phyloP scores from a whole-genome alignment of 2,888 invertebrate genomes.

The Lobophora halterata region DNA sequence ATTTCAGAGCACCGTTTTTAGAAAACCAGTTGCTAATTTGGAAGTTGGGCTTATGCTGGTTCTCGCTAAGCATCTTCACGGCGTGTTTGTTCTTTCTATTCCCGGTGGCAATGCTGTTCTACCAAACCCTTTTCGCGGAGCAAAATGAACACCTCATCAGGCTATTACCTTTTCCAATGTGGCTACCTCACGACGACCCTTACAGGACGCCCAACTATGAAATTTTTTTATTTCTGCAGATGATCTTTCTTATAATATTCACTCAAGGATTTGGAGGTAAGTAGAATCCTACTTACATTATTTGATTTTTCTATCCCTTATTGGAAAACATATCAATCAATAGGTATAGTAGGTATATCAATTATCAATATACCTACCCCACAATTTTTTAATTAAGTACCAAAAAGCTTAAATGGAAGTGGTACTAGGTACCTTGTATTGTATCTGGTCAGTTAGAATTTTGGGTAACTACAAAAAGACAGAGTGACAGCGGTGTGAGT shows the following conservation, averaged over 20 bases:
- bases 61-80: slow-evolving; percentile 32
- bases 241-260: slow-evolving; percentile 33
- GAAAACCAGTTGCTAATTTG: slow-evolving; percentile 54
- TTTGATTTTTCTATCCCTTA: too few relatives aligned
- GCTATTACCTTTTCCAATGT: slow-evolving; percentile 56
- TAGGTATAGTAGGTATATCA: too few relatives aligned
- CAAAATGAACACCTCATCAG: slow-evolving; percentile 46
- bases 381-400: too few relatives aligned
- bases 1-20: slow-evolving; percentile 53
- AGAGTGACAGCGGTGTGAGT: too few relatives aligned
- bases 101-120: slow-evolving; percentile 40
- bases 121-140: slow-evolving; percentile 48
- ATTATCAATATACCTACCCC: too few relatives aligned
- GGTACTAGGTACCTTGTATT: too few relatives aligned
- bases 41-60: slow-evolving; percentile 51
- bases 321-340: too few relatives aligned
- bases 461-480: too few relatives aligned
- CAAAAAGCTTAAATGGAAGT: too few relatives aligned
- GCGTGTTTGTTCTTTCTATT: slow-evolving; percentile 34
- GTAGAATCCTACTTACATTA: slow-evolving; percentile 11
- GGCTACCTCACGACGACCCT: slow-evolving; percentile 58
- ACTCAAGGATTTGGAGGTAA: slow-evolving; percentile 51
- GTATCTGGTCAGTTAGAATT: too few relatives aligned
- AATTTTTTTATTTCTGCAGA: slow-evolving; percentile 43
- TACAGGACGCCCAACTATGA: slow-evolving; percentile 61